Evolutionary conservation across 2,888 invertebrate species (phyloP).

Genomic region (Sclerodermus sp.): DNA sequence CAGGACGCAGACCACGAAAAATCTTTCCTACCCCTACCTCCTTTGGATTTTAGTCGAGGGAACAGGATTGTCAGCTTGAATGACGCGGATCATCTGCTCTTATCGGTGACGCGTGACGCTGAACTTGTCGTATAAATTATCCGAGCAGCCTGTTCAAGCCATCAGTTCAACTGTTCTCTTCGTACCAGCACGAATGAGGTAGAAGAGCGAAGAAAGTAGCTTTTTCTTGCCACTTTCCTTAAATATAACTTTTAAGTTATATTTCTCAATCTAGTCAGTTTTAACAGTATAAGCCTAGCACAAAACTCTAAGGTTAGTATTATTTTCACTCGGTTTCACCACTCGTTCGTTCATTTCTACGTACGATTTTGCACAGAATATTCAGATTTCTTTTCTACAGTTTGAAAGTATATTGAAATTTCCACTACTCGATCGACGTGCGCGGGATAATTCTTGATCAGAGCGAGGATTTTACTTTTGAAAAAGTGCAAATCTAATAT

Average conservation of each 20-base stretch:
- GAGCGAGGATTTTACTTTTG: too few species aligned
- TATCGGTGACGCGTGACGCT: slow-evolving; percentile 26
- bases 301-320: slow-evolving; percentile 30
- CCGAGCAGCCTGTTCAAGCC: slow-evolving; percentile 12
- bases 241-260: slow-evolving; percentile 35
- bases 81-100: slow-evolving; percentile 5
- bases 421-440: too few species aligned
- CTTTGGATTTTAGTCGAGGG: too few species aligned
- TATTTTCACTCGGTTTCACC: too few species aligned
- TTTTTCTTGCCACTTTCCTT: slow-evolving; percentile 6
- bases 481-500: too few species aligned
- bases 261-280: slow-evolving; percentile 29
- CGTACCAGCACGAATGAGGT: slow-evolving; percentile 20
- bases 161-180: slow-evolving; percentile 29
- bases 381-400: too few species aligned
- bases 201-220: slow-evolving; percentile 15
- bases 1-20: too few species aligned
- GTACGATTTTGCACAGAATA: too few species aligned
- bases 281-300: slow-evolving; percentile 16
- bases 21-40: slow-evolving; percentile 18
- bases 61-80: neutral
- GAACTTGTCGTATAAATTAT: slow-evolving; percentile 39
- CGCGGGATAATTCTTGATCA: too few species aligned
- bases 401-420: too few species aligned
- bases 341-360: too few species aligned